phyloP scores from a whole-genome alignment of 2,888 invertebrate genomes.

The Metallyticus violacea region DNA sequence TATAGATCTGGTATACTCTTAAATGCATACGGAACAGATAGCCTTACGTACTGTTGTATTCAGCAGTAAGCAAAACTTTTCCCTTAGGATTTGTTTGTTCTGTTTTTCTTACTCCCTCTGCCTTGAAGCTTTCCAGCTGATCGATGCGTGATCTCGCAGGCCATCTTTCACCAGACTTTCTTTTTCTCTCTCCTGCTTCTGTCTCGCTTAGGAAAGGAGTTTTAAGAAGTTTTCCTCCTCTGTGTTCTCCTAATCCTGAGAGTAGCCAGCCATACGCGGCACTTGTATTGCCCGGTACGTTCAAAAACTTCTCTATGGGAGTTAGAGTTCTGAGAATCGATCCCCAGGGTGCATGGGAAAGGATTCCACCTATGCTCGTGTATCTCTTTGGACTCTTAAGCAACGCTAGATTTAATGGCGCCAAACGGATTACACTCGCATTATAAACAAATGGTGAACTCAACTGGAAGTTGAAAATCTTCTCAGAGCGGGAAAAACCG shows the following conservation, averaged over 20 bases:
- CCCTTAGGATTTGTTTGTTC: neutral
- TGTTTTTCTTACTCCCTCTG: too few relatives aligned
- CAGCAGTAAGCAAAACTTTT: neutral
- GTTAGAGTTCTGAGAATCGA: neutral
- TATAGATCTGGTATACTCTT: too few relatives aligned
- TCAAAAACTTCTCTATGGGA: neutral
- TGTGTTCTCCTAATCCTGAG: neutral
- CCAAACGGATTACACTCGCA: neutral
- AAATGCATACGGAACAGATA: too few relatives aligned
- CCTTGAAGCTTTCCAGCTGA: neutral
- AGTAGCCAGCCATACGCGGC: too few relatives aligned
- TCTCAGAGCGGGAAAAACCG: too few relatives aligned
- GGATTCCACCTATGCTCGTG: too few relatives aligned
- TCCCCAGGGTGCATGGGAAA: neutral
- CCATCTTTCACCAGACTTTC: neutral
- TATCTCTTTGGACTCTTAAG: too few relatives aligned
- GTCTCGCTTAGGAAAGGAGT: neutral
- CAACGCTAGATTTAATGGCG: neutral
- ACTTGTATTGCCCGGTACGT: neutral
- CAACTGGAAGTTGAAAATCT: too few relatives aligned
- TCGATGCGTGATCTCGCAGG: neutral
- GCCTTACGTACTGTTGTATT: too few relatives aligned
- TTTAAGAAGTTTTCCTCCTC: neutral
- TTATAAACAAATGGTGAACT: too few relatives aligned
- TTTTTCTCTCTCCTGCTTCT: neutral